phyloP scores from a whole-genome alignment of 2,113 vertebrate species.

The Plecotus auritus region DNA sequence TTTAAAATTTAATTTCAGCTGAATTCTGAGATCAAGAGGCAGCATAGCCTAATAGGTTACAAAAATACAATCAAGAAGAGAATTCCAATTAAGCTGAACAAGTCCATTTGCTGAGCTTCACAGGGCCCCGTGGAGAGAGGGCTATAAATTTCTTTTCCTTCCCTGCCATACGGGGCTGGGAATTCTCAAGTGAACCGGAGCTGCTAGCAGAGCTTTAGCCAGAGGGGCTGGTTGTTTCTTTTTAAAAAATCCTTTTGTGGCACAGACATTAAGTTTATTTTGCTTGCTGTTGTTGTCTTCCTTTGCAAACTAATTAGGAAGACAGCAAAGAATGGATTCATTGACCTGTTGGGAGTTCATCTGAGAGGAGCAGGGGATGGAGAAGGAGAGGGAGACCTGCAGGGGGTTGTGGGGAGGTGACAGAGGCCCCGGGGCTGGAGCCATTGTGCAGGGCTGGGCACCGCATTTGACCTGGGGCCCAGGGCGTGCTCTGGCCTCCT shows the following conservation, averaged over 20 bases:
- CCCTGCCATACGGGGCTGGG: slow-evolving; percentile 49
- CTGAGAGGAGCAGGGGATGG: neutral
- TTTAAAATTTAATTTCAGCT: slow-evolving; percentile 75
- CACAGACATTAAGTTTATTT: slow-evolving; percentile 68
- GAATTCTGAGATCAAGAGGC: slow-evolving; percentile 73
- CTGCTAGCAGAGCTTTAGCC: slow-evolving; percentile 16
- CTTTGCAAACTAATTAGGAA: slow-evolving; percentile 53
- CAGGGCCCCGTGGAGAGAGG: slow-evolving; percentile 71
- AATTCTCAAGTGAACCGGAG: neutral
- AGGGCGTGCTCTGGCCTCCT: neutral
- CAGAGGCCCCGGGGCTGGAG: neutral
- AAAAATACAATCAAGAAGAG: slow-evolving; percentile 74
- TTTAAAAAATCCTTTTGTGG: slow-evolving; percentile 48
- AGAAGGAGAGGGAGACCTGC: neutral
- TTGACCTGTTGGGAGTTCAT: slow-evolving; percentile 28
- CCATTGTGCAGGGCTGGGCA: neutral
- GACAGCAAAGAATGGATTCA: slow-evolving; percentile 23
- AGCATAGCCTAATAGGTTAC: slow-evolving; percentile 73
- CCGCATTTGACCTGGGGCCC: neutral
- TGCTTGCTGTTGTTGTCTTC: slow-evolving; percentile 56
- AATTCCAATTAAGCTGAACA: slow-evolving; percentile 79
- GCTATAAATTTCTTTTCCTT: slow-evolving; percentile 52
- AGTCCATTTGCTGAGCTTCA: slow-evolving; percentile 75
- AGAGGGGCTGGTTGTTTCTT: slow-evolving; percentile 44
- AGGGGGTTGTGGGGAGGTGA: neutral